Evolutionary conservation across 2,888 invertebrate species (phyloP).

Genomic region (Euphydryas editha): DNA sequence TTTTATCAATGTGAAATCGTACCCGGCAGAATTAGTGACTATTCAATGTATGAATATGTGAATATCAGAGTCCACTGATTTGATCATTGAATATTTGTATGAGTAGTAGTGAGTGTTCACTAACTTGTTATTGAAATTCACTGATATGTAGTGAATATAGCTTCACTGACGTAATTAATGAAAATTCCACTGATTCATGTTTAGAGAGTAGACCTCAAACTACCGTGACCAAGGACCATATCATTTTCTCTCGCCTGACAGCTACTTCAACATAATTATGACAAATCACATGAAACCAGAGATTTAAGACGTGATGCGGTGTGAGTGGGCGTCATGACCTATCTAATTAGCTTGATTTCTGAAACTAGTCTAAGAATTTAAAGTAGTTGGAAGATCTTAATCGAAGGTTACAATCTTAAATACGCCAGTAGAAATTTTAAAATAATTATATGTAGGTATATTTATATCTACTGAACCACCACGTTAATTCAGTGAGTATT

Average conservation of each 20-base stretch:
- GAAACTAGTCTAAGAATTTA: constrained; percentile 1
- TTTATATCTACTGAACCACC: neutral
- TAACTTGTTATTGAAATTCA: too few relatives aligned
- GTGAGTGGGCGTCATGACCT: constrained; percentile 33
- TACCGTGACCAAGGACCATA: constrained; percentile 4
- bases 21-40: too few relatives aligned
- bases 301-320: constrained; percentile 31
- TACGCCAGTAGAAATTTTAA: neutral
- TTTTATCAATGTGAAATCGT: too few relatives aligned
- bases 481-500: too few relatives aligned
- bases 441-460: neutral
- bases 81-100: too few relatives aligned
- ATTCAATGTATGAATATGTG: too few relatives aligned
- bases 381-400: neutral
- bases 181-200: too few relatives aligned
- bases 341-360: constrained; percentile 29
- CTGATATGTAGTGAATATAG: too few relatives aligned
- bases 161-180: too few relatives aligned
- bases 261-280: constrained; percentile 37
- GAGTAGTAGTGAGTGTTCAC: too few relatives aligned
- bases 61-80: too few relatives aligned
- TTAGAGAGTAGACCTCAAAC: constrained; percentile 14
- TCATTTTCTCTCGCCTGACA: constrained; percentile 26
- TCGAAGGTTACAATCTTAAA: neutral
- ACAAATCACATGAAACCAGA: constrained; percentile 34